These are phyloP conservation scores for Silurus aristotelis DNA, from an alignment of 2,797 vertebrate species.

Conservation along the genomic window DNA sequence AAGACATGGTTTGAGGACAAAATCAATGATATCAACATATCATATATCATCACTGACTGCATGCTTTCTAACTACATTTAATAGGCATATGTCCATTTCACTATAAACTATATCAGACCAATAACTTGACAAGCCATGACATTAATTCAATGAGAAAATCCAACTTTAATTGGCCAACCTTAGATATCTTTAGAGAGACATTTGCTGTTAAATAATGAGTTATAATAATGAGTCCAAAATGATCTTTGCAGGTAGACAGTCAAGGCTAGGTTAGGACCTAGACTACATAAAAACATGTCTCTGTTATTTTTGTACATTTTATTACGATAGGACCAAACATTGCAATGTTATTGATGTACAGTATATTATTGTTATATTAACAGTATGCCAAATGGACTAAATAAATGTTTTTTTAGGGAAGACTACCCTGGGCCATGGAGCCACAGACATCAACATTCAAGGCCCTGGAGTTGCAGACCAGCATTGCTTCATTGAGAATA, in stretches of 20 bases:
- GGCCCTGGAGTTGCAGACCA: conserved; percentile 82
- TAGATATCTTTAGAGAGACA: too few species aligned
- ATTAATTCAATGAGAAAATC: not conserved
- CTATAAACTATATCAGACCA: too few species aligned
- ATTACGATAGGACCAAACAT: not conserved
- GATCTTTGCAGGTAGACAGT: not conserved
- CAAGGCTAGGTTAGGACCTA: not conserved
- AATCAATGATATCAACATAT: too few species aligned
- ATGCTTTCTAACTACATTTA: not conserved
- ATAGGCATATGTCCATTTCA: not conserved
- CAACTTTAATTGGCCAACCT: not conserved
- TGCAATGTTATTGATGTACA: not conserved
- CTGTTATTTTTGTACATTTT: not conserved
- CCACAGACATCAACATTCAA: conserved; percentile 83
- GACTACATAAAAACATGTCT: not conserved
- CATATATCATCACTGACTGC: too few species aligned
- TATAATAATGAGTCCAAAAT: not conserved
- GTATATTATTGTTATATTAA: not conserved
- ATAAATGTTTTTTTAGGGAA: conserved; percentile 68
- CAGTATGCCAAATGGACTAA: not conserved
- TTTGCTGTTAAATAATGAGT: not conserved
- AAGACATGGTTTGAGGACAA: not conserved
- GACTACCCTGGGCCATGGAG: conserved; percentile 84
- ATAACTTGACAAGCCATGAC: not conserved
- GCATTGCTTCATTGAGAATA: conserved; percentile 93